A percentile compares a stretch with the other conserved stretches of the same genome.
Conservation (phyloP, 2,797 vertebrate species). For the Cottoperca gobio region DNA sequence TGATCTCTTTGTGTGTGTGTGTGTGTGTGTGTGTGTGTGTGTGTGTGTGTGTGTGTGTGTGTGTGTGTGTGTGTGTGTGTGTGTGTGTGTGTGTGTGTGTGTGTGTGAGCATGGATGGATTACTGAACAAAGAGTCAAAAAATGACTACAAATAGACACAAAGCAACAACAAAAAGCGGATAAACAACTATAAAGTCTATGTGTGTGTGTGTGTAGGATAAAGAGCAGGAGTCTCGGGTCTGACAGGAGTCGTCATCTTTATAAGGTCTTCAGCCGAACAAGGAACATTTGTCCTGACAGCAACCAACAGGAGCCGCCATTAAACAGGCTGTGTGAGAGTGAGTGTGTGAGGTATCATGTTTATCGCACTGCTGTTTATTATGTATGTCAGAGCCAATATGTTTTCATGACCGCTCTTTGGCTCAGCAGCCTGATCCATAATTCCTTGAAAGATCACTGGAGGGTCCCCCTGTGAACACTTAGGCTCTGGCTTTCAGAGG, state of each 20-base stretch:
- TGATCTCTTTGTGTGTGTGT: constrained; percentile 20
- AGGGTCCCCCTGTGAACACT: constrained; percentile 75
- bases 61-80: constrained; percentile 25
- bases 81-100: constrained; percentile 23
- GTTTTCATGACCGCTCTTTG: constrained; percentile 74
- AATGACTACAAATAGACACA: too few relatives aligned
- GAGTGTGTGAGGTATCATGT: constrained; percentile 56
- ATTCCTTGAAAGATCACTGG: constrained; percentile 74
- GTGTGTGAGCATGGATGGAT: not conserved
- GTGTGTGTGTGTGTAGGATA: constrained; percentile 28
- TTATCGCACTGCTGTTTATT: constrained; percentile 72
- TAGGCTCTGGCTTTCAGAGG: constrained; percentile 64
- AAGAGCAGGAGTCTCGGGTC: constrained; percentile 28
- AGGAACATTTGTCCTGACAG: constrained; percentile 64
- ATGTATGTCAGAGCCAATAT: constrained; percentile 72
- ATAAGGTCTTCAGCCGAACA: constrained; percentile 48
- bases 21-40: too few relatives aligned
- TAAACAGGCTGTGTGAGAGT: constrained; percentile 36
- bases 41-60: constrained; percentile 30
- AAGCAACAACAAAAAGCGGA: too few relatives aligned
- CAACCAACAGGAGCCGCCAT: constrained; percentile 52
- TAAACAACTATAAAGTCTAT: too few relatives aligned
- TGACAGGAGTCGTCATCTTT: constrained; percentile 48
- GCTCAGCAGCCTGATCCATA: constrained; percentile 58
- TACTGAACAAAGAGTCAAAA: too few relatives aligned